Evolutionary conservation across 2,797 vertebrate species (phyloP), one percentile per base, ranked within the genome.

Genomic region (Paramormyrops hopkinsi): DNA sequence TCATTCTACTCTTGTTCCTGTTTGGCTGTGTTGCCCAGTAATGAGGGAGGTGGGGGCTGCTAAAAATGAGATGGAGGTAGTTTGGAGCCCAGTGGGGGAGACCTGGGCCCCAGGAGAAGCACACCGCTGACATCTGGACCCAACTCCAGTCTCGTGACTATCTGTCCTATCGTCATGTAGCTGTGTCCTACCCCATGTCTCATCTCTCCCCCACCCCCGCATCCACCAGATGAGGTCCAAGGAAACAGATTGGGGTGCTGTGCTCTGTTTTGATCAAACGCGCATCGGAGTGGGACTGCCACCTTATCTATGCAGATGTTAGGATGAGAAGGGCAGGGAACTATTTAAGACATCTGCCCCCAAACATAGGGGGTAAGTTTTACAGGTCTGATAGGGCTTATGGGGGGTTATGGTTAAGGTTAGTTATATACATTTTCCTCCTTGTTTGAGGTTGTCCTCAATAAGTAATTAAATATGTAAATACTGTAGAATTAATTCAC

Each of bases 231-330:
- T 87, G 50, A 33, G 89, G 59, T 25, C 87, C 46, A 6, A 76
- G 46, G 41, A 62, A 88, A 85, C 89, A 90, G 89, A 88, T 73
- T 87, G 87, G 82, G 87, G 87, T 73, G 79, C 82, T 56, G 79
- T 76, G n/a, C 53, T 59, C 12, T 86, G 14, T 22, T 90, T 14
- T 33, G 46, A 90, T 53, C 29, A 33, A 84, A 44, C 46, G 7
- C 4, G 29, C 6, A 4, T 51, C 76, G 2, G n/a, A 54, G 46
- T 37, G 17, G 50, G 41, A 33, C 59, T 6, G 54, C 19, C 9
- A 8, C 76, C 50, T 51, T 22, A 88, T 89, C 53, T 83, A 53
- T 50, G 33, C 53, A 19, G 48, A 22, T 83, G 83, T 69, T 56
- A 14, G 5, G 51, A 37, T 89, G 89, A 88, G 2, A 85, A 37